These are phyloP conservation scores for Cryptotermes secundus DNA, from an alignment of 1,140 invertebrate species.

Conservation along the genomic window DNA sequence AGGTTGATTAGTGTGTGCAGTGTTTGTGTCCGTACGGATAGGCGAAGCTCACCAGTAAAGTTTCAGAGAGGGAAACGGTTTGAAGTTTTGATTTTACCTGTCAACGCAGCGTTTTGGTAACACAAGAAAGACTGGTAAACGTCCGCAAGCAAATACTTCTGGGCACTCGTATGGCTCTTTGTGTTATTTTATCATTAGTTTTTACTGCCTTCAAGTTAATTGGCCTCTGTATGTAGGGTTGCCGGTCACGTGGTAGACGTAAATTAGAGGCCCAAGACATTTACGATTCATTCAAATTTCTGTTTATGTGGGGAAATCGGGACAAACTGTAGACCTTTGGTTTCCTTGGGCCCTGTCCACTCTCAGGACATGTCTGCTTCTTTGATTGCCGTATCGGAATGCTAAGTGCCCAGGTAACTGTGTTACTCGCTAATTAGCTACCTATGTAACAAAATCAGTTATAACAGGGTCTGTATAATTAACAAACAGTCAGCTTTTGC, in stretches of 20 bases:
- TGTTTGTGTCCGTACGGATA: no score
- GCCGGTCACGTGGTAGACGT: background rate
- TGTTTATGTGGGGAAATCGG: background rate
- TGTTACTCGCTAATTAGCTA: no score
- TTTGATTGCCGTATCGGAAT: no score
- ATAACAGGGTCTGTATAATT: no score
- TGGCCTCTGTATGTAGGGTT: background rate
- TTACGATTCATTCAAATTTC: conserved; percentile 9
- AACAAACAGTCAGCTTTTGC: no score
- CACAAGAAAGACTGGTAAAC: background rate
- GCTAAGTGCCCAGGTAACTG: no score
- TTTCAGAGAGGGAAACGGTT: no score
- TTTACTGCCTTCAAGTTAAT: background rate
- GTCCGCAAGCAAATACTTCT: background rate
- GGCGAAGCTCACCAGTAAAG: no score
- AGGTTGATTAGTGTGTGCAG: no score
- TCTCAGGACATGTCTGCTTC: no score
- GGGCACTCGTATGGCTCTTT: background rate
- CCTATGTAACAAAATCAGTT: no score
- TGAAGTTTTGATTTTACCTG: no score
- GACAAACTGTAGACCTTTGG: background rate
- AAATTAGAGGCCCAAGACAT: background rate
- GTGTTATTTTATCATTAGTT: background rate
- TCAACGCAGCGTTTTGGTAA: background rate
- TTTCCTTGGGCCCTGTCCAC: background rate